These are phyloP conservation scores for Onchidella celtica DNA, from an alignment of 2,888 invertebrate species.

Conservation along the genomic window DNA sequence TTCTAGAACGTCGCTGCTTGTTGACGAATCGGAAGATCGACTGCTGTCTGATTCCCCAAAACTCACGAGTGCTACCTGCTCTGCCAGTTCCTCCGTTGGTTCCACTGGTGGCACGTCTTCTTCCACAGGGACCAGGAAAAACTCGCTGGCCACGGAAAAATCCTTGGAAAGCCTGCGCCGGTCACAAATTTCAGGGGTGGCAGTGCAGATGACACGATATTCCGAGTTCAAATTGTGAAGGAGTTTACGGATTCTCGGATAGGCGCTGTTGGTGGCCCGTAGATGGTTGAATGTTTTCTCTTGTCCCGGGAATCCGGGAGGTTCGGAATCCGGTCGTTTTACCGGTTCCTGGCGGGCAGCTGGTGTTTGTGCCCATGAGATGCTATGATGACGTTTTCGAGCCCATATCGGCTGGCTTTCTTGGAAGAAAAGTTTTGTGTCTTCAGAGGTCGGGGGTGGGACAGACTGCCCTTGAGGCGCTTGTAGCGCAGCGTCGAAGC, in stretches of 20 bases:
- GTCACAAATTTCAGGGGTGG: not conserved
- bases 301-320: not conserved
- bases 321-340: not conserved
- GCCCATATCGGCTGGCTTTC: not conserved
- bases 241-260: slow-evolving; percentile 5
- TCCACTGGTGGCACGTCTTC: not conserved
- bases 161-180: not conserved
- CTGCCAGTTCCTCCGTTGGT: not conserved
- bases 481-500: not conserved
- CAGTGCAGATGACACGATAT: slow-evolving; percentile 17
- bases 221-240: not conserved
- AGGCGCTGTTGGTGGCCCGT: not conserved
- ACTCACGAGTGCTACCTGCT: too few species aligned
- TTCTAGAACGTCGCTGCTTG: too few species aligned
- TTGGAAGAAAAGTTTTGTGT: not conserved
- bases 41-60: too few species aligned
- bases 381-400: not conserved
- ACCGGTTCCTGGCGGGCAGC: not conserved
- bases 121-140: slow-evolving; percentile 7
- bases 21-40: too few species aligned
- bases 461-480: not conserved
- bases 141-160: not conserved
- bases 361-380: not conserved
- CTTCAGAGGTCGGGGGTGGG: too few species aligned
- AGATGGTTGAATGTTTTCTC: slow-evolving; percentile 11